Evolutionary conservation across 2,888 invertebrate genomes (phyloP), one percentile per base, ranked within the genome.

Genomic region (Tetropium fuscum): DNA sequence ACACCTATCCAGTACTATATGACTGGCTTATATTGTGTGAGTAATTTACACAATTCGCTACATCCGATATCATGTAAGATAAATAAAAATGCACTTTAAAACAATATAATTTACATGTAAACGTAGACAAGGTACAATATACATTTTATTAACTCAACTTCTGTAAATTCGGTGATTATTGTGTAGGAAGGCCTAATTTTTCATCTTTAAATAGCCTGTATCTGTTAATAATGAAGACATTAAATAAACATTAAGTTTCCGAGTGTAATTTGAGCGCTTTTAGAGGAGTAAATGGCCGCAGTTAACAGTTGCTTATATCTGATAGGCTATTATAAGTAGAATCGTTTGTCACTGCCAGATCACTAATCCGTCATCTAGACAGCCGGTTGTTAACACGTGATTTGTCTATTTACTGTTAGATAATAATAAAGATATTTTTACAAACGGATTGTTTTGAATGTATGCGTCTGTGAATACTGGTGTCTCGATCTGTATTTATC

Each of bases 321-420:
- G 56, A 57, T 57, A 55, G 56, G 60, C 34, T 53, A 41, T 47
- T 56, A 22, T 47, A 57, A 54, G 34, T 44, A 34, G 16, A 18
- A 20, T 43, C 56, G 57, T 60, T 57, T 57, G 56, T 60, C 56
- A 53, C 19, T 56, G 57, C 43, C 49, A 48, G 32, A 51, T 57
- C 49, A 49, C 56, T 38, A 56, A 38, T 48, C 36, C 49, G 55
- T 55, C 55, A 44, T 54, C 30, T 38, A 48, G 48, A 55, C 54
- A 55, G 47, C 48, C 30, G 27, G 41, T 55, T 49, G 56, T 55
- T 55, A 57, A 41, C 43, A 41, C 38, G 56, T 53, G 16, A 57
- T 57, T 60, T 56, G 51, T 60, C 60, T 51, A 40, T 20, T 49
- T 57, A 30, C 44, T 55, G 20, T 40, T 34, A 34, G 51, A 51